phyloP scores from a whole-genome alignment of 2,797 vertebrate species.

The Pagetopsis macropterus region DNA sequence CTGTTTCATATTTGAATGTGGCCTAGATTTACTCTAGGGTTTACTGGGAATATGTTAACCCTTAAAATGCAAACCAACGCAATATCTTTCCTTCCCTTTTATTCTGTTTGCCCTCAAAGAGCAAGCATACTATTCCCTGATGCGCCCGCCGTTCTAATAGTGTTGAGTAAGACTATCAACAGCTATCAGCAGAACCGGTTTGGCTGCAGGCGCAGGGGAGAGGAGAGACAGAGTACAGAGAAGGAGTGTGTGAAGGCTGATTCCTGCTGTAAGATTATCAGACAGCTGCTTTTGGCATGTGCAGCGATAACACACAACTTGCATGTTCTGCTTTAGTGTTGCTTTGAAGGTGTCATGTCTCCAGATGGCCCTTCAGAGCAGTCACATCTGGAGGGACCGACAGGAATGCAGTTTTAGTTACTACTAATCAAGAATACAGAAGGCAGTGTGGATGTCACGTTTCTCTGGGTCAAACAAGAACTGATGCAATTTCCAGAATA shows the following conservation, averaged over 20 bases:
- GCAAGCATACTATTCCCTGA: conserved; percentile 10
- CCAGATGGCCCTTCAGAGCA: conserved; percentile 19
- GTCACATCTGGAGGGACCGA: conserved; percentile 27
- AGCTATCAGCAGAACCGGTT: conserved; percentile 38
- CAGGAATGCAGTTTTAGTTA: conserved; percentile 7
- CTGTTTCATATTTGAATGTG: conserved; percentile 62
- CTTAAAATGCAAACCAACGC: conserved; percentile 40
- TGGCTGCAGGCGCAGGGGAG: conserved; percentile 12
- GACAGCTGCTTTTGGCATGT: conserved; percentile 32
- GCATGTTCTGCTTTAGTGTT: conserved; percentile 2
- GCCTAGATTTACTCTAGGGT: conserved; percentile 58
- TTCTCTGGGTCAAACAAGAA: conserved; percentile 1
- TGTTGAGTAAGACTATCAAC: conserved; percentile 44
- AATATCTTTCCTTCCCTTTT: conserved; percentile 20
- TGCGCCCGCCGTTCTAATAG: conserved; percentile 15
- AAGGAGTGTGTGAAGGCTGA: conserved; percentile 11
- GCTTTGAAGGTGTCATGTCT: conserved; percentile 27
- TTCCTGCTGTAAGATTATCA: conserved; percentile 42
- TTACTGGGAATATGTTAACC: conserved; percentile 51
- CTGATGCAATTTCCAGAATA: conserved; percentile 38
- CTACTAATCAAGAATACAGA: conserved; percentile 3
- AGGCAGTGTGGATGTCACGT: conserved; percentile 26
- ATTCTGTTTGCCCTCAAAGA: conserved; percentile 19
- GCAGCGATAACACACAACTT: conserved; percentile 21
- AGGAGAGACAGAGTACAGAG: conserved; percentile 6